A percentile compares a stretch with the other conserved stretches of the same genome.
These are phyloP conservation scores for Erpobdella octoculata DNA, from an alignment of 2,888 invertebrate genomes.

Conservation along the genomic window DNA sequence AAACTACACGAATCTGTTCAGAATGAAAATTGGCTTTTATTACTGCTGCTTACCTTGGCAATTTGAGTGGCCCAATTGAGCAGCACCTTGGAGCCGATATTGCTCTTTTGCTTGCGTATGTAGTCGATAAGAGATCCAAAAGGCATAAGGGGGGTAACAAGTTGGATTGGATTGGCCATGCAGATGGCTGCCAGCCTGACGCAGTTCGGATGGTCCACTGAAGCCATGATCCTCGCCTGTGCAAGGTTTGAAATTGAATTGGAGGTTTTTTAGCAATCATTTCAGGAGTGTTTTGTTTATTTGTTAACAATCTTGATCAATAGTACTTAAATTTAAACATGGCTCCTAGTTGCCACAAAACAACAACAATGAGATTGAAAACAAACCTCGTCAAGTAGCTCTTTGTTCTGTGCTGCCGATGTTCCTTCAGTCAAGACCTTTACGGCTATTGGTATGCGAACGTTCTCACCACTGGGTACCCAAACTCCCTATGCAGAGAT, in stretches of 20 bases:
- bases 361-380: too few species aligned
- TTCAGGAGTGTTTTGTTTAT: too few species aligned
- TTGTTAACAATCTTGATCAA: too few species aligned
- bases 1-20: too few species aligned
- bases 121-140: conserved; percentile 90
- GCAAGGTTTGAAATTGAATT: too few species aligned
- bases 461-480: conserved; percentile 49
- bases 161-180: conserved; percentile 84
- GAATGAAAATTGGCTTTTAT: too few species aligned
- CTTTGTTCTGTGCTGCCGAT: conserved; percentile 69
- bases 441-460: conserved; percentile 83
- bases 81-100: conserved; percentile 86
- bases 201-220: conserved; percentile 87
- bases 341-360: too few species aligned
- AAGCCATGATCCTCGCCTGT: conserved; percentile 97
- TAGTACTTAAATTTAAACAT: too few species aligned
- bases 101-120: conserved; percentile 79
- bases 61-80: conserved; percentile 97
- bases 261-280: too few species aligned
- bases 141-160: conserved; percentile 94
- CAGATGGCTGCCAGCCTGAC: conserved; percentile 86
- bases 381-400: conserved; percentile 87
- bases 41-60: too few species aligned
- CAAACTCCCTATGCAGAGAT: conserved; percentile 45
- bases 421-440: conserved; percentile 80